phyloP scores from a whole-genome alignment of 2,113 vertebrate species.

The Callipepla californica region DNA sequence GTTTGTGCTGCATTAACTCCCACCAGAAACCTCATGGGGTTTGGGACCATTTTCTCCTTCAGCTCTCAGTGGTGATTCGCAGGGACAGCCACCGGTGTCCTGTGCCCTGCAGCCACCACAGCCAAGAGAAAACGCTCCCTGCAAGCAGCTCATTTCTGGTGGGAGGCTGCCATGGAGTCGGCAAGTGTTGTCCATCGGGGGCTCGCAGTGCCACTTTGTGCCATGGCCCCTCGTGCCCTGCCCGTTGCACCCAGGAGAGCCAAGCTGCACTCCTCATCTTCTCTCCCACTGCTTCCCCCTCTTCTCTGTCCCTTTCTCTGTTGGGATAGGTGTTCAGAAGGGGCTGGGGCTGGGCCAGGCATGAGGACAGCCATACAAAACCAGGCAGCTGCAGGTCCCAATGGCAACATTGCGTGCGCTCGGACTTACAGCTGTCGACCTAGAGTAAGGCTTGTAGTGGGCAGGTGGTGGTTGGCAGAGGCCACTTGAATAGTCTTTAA shows the following conservation, averaged over 20 bases:
- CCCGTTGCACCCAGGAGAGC: background rate
- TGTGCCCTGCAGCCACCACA: rapidly evolving
- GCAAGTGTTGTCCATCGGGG: conserved; percentile 71
- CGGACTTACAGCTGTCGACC: conserved; percentile 77
- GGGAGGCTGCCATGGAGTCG: conserved; percentile 23
- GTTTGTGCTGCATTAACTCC: background rate
- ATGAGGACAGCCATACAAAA: background rate
- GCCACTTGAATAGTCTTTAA: conserved; percentile 77
- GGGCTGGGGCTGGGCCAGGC: background rate
- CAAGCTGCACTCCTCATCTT: background rate
- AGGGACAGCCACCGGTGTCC: background rate
- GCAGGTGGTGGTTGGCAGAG: conserved; percentile 72
- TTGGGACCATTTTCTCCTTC: conserved; percentile 56
- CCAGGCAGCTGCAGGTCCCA: conserved; percentile 23
- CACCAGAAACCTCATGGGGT: conserved; percentile 63
- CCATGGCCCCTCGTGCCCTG: background rate
- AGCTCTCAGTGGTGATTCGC: background rate
- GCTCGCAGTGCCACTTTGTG: conserved; percentile 41
- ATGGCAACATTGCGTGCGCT: conserved; percentile 49
- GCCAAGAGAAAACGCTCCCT: conserved; percentile 38
- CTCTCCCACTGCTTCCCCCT: background rate
- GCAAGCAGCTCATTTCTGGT: conserved; percentile 58
- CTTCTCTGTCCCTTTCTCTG: background rate
- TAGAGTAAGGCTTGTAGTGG: conserved; percentile 77
- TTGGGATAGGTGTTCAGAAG: background rate